A percentile compares a stretch with the other conserved stretches of the same genome.
Evolutionary conservation across 2,797 vertebrate species (phyloP).

Genomic region (Propithecus perrieri): DNA sequence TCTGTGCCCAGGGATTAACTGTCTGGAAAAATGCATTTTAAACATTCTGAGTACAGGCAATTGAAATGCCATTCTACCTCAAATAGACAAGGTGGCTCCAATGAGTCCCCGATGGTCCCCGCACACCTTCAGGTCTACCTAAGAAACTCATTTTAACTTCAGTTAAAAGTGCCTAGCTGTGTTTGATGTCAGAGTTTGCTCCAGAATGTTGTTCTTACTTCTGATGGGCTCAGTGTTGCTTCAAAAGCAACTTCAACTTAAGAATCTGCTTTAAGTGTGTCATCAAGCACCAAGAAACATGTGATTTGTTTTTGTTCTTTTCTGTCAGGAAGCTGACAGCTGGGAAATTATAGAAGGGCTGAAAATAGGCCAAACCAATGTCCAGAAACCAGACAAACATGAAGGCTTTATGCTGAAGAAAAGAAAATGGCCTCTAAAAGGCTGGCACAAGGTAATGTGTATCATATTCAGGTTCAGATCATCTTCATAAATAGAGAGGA

Average conservation of each 20-base stretch:
- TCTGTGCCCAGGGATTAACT: neutral
- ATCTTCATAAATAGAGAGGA: neutral
- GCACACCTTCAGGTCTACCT: neutral
- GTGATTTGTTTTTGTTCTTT: constrained; percentile 69
- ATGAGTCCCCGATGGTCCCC: neutral
- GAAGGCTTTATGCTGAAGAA: constrained; percentile 99
- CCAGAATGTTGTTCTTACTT: neutral
- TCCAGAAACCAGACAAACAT: constrained; percentile 97
- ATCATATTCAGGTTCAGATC: neutral
- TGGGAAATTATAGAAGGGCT: constrained; percentile 99
- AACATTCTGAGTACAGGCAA: neutral
- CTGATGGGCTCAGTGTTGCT: neutral
- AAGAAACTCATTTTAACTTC: neutral
- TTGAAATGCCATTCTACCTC: neutral
- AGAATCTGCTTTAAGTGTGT: constrained; percentile 4
- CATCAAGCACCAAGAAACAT: neutral
- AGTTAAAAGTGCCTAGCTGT: neutral
- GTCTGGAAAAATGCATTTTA: constrained; percentile 17
- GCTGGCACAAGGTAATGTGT: constrained; percentile 97
- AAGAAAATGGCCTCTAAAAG: constrained; percentile 99
- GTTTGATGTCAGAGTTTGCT: neutral
- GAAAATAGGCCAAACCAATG: constrained; percentile 98
- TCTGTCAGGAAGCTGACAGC: constrained; percentile 94
- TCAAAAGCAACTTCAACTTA: constrained; percentile 44
- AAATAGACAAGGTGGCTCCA: neutral